phyloP scores from a whole-genome alignment of 2,797 vertebrate genomes.

The Crenichthys baileyi region DNA sequence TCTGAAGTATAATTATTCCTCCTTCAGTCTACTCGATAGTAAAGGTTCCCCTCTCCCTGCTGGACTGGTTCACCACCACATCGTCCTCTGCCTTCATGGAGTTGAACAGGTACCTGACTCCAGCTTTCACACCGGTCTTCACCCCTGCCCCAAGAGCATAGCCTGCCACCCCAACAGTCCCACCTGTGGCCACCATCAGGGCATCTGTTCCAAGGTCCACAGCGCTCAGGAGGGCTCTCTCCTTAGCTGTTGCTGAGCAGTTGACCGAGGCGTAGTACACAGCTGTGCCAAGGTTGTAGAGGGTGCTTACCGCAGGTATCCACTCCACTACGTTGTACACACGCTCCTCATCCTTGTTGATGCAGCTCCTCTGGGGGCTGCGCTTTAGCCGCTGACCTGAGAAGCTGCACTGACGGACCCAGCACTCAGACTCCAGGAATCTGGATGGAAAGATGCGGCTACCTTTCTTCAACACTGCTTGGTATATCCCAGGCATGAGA shows the following conservation, averaged over 20 bases:
- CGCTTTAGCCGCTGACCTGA: conserved; percentile 49
- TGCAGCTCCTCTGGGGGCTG: conserved; percentile 68
- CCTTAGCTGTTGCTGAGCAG: conserved; percentile 82
- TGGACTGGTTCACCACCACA: conserved; percentile 79
- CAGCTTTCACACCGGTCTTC: conserved; percentile 84
- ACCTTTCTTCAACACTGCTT: conserved; percentile 71
- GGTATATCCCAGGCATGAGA: conserved; percentile 59
- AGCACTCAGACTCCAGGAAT: conserved; percentile 60
- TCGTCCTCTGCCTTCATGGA: conserved; percentile 78
- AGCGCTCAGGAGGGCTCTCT: conserved; percentile 83
- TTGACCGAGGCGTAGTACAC: conserved; percentile 88
- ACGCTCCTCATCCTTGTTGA: conserved; percentile 72
- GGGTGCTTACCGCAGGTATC: conserved; percentile 85
- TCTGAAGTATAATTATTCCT: conserved; percentile 12
- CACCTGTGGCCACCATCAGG: conserved; percentile 78
- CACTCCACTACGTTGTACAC: conserved; percentile 82
- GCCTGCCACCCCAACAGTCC: conserved; percentile 69
- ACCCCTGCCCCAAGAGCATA: conserved; percentile 79
- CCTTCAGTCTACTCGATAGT: conserved; percentile 57
- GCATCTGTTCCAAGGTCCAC: conserved; percentile 88
- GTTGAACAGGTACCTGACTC: conserved; percentile 80
- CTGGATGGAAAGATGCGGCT: conserved; percentile 68
- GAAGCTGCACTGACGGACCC: conserved; percentile 75
- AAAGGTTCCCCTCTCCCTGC: conserved; percentile 68
- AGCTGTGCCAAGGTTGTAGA: conserved; percentile 89